Conservation (phyloP, 2,113 vertebrate species). For the Apteryx mantelli region DNA sequence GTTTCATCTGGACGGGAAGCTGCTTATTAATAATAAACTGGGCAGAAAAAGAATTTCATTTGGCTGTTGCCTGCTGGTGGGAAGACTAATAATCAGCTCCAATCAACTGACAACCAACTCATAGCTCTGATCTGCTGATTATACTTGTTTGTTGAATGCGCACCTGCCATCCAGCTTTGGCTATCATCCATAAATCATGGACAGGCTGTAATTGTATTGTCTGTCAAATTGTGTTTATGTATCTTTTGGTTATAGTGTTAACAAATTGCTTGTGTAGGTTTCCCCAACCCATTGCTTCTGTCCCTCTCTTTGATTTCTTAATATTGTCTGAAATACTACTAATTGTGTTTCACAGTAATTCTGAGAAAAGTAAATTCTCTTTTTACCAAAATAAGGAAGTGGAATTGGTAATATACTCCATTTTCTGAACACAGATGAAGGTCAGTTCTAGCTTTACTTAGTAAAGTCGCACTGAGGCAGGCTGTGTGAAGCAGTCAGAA, state of each 20-base stretch:
- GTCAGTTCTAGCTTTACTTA: not conserved
- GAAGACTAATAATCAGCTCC: fast-evolving
- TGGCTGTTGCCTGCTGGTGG: not conserved
- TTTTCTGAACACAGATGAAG: not conserved
- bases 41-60: not conserved
- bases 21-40: not conserved
- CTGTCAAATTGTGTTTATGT: not conserved
- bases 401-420: not conserved
- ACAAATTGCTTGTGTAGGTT: not conserved
- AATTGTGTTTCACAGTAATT: not conserved
- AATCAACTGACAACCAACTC: not conserved
- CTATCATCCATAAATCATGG: not conserved
- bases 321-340: not conserved
- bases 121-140: not conserved
- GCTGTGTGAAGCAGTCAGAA: not conserved
- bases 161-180: not conserved
- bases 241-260: not conserved
- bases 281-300: not conserved
- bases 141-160: not conserved
- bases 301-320: not conserved
- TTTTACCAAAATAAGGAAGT: conserved; percentile 13
- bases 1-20: not conserved
- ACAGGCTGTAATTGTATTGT: not conserved
- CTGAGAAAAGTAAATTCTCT: not conserved
- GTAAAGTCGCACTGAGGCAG: not conserved